A percentile compares a stretch with the other conserved stretches of the same genome.
phyloP scores from a whole-genome alignment of 92 coral and sea anemone genomes.

The Phenganax subtilis region DNA sequence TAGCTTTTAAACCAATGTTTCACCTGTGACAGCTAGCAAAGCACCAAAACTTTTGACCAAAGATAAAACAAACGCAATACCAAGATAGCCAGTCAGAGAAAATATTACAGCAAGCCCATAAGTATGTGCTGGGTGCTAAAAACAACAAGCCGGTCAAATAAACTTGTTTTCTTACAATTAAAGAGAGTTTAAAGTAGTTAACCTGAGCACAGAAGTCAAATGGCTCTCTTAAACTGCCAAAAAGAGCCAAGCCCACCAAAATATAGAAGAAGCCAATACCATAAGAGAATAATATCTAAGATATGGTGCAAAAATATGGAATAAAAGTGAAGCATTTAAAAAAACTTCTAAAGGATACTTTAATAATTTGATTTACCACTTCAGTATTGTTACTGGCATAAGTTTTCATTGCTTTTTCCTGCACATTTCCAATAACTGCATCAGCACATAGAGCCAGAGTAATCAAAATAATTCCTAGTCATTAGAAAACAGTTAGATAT shows the following conservation, averaged over 20 bases:
- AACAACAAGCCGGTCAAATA: background rate
- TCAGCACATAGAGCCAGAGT: constrained; percentile 91
- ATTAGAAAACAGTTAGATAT: background rate
- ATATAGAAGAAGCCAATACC: constrained; percentile 96
- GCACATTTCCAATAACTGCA: constrained; percentile 98
- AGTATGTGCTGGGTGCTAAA: constrained; percentile 73
- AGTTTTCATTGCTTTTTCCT: constrained; percentile 87
- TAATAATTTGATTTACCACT: constrained; percentile 53
- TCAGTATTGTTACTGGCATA: constrained; percentile 77
- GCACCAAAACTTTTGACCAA: constrained; percentile 90
- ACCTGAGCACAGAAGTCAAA: constrained; percentile 82
- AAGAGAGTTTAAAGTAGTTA: background rate
- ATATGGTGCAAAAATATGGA: background rate
- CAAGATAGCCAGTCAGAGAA: constrained; percentile 89
- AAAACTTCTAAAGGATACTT: background rate
- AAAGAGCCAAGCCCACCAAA: constrained; percentile 64
- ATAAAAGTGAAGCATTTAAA: background rate
- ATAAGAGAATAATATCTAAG: constrained; percentile 85
- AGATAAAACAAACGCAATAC: constrained; percentile 80
- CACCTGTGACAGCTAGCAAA: constrained; percentile 89
- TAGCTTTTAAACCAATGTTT: background rate
- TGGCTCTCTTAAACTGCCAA: constrained; percentile 85
- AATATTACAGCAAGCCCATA: constrained; percentile 89
- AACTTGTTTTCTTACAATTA: background rate
- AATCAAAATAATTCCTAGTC: constrained; percentile 70